Conservation (phyloP, 2,888 invertebrate species). For the Dione juno region DNA sequence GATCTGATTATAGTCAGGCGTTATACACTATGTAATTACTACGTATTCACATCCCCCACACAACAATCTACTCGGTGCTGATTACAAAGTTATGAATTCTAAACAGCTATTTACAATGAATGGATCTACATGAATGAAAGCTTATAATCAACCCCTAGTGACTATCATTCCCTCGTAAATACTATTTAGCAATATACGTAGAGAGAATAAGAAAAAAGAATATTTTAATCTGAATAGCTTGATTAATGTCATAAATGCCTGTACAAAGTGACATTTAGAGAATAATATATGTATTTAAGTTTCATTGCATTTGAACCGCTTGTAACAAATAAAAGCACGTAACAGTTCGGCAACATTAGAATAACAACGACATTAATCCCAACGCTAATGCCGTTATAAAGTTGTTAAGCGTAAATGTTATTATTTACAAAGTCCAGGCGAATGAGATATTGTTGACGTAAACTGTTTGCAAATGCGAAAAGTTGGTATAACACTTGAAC, state of each 20-base stretch:
- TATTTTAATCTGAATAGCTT: not conserved
- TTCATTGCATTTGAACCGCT: slow-evolving; percentile 5
- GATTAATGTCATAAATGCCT: not conserved
- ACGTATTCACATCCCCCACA: not conserved
- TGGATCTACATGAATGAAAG: not conserved
- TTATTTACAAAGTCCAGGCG: slow-evolving; percentile 45
- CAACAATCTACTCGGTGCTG: not conserved
- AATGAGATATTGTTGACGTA: slow-evolving; percentile 49
- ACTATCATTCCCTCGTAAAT: not conserved
- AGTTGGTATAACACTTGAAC: slow-evolving; percentile 56
- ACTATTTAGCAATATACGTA: not conserved
- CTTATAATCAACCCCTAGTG: not conserved
- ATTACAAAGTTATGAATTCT: slow-evolving; percentile 3
- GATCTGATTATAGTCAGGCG: not conserved
- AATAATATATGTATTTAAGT: not conserved
- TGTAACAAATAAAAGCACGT: slow-evolving; percentile 3
- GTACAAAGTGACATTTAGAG: not conserved
- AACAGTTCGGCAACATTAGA: slow-evolving; percentile 12
- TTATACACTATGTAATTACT: not conserved
- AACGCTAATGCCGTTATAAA: slow-evolving; percentile 30
- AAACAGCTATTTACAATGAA: slow-evolving; percentile 1
- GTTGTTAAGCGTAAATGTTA: slow-evolving; percentile 39
- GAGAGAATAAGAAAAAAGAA: not conserved
- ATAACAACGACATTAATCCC: slow-evolving; percentile 21
- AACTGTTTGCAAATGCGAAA: slow-evolving; percentile 56